Conservation (phyloP, 2,113 vertebrate genomes). For the Aleadryas rufinucha region DNA sequence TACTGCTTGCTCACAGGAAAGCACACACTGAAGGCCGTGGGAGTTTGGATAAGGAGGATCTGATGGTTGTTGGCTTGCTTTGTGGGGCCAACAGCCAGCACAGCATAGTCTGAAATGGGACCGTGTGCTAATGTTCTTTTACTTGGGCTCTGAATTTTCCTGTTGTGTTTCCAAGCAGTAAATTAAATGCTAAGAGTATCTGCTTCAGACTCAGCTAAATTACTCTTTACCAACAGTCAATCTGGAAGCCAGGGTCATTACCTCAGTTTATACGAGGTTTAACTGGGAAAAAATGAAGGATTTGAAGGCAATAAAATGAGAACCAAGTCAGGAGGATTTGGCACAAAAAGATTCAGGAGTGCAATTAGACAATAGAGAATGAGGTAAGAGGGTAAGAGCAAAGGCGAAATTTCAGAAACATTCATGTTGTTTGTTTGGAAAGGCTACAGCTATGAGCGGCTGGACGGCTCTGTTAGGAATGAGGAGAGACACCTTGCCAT, state of each 20-base stretch:
- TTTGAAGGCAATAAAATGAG: background rate
- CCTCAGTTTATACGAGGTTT: background rate
- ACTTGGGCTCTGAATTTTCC: constrained; percentile 13
- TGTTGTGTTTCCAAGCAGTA: constrained; percentile 8
- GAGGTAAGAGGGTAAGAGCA: background rate
- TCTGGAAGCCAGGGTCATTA: background rate
- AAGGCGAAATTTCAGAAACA: background rate
- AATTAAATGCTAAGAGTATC: background rate
- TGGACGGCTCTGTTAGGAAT: constrained; percentile 89
- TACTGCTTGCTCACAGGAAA: constrained; percentile 13
- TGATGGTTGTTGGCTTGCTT: background rate
- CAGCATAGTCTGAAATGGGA: background rate
- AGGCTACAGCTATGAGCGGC: constrained; percentile 93
- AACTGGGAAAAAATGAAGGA: background rate
- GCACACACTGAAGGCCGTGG: background rate
- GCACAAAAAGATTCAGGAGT: background rate
- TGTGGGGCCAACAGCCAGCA: background rate
- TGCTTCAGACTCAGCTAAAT: background rate
- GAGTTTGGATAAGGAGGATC: background rate
- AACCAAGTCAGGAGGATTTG: background rate
- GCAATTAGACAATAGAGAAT: background rate
- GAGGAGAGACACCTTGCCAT: constrained; percentile 90
- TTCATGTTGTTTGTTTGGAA: background rate
- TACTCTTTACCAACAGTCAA: background rate
- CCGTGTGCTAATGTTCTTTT: background rate